Percentiles rank a stretch among this genome's conserved stretches.
Evolutionary conservation across 2,113 vertebrate species (phyloP).

Genomic region (Struthidea cinerea): DNA sequence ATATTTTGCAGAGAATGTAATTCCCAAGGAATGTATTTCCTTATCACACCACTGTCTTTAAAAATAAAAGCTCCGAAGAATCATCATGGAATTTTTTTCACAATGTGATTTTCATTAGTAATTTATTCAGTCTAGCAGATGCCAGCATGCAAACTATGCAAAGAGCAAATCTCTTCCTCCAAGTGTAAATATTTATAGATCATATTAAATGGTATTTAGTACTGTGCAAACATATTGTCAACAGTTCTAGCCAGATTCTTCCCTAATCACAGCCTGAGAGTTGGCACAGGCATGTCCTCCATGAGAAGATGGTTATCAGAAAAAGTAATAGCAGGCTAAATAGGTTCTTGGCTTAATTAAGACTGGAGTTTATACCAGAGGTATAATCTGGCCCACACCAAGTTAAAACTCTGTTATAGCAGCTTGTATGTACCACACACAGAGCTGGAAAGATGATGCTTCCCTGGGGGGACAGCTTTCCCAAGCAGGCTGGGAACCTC

Average conservation of each 20-base stretch:
- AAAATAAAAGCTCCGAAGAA: background rate
- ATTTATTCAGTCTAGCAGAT: conserved; percentile 40
- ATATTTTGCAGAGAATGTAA: background rate
- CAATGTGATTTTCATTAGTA: conserved; percentile 10
- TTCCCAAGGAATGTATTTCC: background rate
- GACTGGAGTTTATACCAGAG: background rate
- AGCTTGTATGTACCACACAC: background rate
- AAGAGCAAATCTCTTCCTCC: conserved; percentile 35
- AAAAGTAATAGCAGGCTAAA: background rate
- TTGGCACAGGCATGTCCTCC: conserved; percentile 7
- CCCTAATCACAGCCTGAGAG: background rate
- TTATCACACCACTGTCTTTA: background rate
- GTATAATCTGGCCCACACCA: background rate
- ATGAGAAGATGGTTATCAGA: background rate
- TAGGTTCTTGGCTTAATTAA: background rate
- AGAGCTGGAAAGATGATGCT: background rate
- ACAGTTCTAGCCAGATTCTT: conserved; percentile 20
- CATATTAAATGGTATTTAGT: conserved; percentile 35
- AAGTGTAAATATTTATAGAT: conserved; percentile 51
- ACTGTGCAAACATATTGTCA: conserved; percentile 40
- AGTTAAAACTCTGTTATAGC: background rate
- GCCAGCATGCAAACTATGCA: conserved; percentile 14
- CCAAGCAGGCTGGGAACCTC: background rate
- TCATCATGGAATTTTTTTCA: background rate
- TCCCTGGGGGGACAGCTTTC: background rate